phyloP scores from a whole-genome alignment of 2,797 vertebrate genomes.

The Pagetopsis macropterus region DNA sequence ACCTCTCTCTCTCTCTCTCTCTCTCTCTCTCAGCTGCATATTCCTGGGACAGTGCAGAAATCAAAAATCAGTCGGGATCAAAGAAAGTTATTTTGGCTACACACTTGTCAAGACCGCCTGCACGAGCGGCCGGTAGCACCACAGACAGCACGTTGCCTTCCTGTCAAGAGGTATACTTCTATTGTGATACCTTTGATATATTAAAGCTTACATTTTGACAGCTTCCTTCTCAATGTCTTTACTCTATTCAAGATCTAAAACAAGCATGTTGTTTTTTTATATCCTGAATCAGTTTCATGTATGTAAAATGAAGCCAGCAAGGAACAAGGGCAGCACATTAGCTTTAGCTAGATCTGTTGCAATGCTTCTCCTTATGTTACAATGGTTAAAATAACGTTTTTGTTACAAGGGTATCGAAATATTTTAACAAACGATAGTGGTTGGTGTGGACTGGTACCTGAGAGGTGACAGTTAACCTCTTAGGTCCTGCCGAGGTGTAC shows the following conservation, averaged over 20 bases:
- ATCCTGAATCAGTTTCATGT: background rate
- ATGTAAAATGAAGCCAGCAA: too few species aligned
- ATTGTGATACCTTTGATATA: background rate
- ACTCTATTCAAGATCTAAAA: slow-evolving; percentile 3
- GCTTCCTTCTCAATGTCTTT: background rate
- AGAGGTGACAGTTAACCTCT: too few species aligned
- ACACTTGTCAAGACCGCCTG: slow-evolving; percentile 6
- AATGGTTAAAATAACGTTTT: background rate
- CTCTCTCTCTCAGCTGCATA: slow-evolving; percentile 26
- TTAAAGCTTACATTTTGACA: background rate
- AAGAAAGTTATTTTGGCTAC: slow-evolving; percentile 27
- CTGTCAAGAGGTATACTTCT: slow-evolving; percentile 1
- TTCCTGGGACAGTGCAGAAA: background rate
- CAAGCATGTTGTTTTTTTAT: background rate
- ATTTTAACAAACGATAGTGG: too few species aligned
- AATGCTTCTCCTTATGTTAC: background rate
- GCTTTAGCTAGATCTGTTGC: background rate
- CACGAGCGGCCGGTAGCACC: background rate
- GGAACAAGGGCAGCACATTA: background rate
- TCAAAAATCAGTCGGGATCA: slow-evolving; percentile 35
- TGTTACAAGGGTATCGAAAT: background rate
- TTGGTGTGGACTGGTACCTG: too few species aligned
- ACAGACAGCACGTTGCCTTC: slow-evolving; percentile 3
- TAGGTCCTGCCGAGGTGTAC: too few species aligned
- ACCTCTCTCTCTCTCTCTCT: background rate